Evolutionary conservation across 30 jellyfish, hydroid and myxozoan species (phyloP).

Genomic region (Pelagia noctiluca): DNA sequence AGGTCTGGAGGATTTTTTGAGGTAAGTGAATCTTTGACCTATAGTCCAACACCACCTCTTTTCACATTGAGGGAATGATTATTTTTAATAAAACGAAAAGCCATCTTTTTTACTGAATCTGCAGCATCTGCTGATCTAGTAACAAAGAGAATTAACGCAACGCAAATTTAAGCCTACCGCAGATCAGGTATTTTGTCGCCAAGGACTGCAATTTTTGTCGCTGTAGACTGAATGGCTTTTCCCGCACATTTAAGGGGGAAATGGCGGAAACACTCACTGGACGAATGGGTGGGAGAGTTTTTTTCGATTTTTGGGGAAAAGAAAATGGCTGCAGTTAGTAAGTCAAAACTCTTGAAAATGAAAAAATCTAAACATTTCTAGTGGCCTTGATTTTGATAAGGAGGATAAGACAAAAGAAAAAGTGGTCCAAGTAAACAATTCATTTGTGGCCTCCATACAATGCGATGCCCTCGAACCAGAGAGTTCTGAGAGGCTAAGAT

Average conservation of each 20-base stretch:
- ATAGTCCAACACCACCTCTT: constrained; percentile 56
- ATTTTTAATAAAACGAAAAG: constrained; percentile 26
- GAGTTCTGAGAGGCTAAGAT: too few species aligned
- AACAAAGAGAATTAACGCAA: constrained; percentile 9
- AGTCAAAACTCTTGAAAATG: neutral
- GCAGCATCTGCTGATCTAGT: constrained; percentile 28
- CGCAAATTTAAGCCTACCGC: neutral
- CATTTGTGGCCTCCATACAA: constrained; percentile 5
- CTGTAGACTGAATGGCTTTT: constrained; percentile 32
- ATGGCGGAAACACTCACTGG: neutral
- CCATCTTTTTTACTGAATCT: neutral
- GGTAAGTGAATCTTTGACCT: constrained; percentile 48
- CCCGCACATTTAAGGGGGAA: too few species aligned
- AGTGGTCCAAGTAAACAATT: neutral
- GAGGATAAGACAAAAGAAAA: neutral
- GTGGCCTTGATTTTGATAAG: neutral
- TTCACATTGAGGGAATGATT: constrained; percentile 47
- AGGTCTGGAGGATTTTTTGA: constrained; percentile 54
- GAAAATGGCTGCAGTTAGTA: neutral
- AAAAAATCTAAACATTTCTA: neutral
- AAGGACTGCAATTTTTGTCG: constrained; percentile 54
- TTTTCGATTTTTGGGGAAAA: neutral
- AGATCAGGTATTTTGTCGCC: constrained; percentile 15
- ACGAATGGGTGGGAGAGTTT: neutral
- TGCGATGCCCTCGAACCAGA: constrained; percentile 6